Evolutionary conservation across 2,888 invertebrate genomes (phyloP), one percentile per base, ranked within the genome.

Genomic region (Xanthia icteritia): DNA sequence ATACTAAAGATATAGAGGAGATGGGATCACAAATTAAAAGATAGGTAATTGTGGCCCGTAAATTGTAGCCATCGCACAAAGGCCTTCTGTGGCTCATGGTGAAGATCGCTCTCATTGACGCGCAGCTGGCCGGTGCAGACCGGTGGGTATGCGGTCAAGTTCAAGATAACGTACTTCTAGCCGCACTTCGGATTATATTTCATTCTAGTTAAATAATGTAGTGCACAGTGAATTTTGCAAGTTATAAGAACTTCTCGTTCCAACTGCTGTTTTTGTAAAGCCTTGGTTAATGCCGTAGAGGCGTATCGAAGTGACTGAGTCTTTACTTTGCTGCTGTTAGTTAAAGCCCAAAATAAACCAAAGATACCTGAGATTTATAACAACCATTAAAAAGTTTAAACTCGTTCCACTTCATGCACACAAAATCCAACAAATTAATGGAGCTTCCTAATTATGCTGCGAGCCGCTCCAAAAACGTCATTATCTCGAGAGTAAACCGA

Each of bases 101-200:
- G 64, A 69, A 66, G 61, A 75, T 39, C 68, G 61, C n/a, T 73
- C 65, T 68, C 70, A 61, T 11, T 20, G 60, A 31, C 36, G 51
- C 76, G 58, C 82, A 64, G 66, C 78, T 60, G 58, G 61, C 15
- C 39, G 48, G 42, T 48, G 36, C n/a, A 11, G 27, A 20, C 58
- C 20, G 36, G n/a, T 15, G 36, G 42, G 48, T 42, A 20, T 39
- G 61, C 80, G 87, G 86, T 81, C 88, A 88, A 88, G 88, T 88
- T 88, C 88, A 89, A 60, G 86, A 73, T 56, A 71, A 79, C 77
- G 65, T 1, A 73, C 69, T 74, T 54, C 76, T 58, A 39, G 68
- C 84, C 64, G 72, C 69, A 58, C 56, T 60, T 17, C 42, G 20
- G 68, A 66, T 82, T 36, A 42, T 36, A 54, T 83, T 85, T 63